Conservation (phyloP, 2,888 invertebrate species). For the Tachina grossa region DNA sequence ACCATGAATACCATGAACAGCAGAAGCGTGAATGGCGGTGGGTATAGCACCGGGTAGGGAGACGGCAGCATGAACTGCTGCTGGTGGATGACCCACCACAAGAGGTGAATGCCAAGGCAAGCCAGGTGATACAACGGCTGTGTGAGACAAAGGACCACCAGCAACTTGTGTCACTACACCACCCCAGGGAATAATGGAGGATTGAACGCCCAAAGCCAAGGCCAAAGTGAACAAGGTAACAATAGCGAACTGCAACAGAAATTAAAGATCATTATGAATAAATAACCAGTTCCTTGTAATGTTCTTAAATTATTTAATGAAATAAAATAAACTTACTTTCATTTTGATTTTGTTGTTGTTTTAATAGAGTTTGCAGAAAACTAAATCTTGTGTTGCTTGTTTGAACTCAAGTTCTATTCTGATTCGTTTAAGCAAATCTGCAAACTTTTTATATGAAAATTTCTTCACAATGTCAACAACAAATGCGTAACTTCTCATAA, state of each 20-base stretch:
- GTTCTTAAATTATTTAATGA: no score
- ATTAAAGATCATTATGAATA: not conserved
- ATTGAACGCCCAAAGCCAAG: slow-evolving; percentile 79
- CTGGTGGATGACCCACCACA: slow-evolving; percentile 36
- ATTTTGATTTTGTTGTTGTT: slow-evolving; percentile 1
- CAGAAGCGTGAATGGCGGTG: slow-evolving; percentile 20
- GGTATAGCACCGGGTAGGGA: slow-evolving; percentile 24
- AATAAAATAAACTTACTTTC: slow-evolving; percentile 25
- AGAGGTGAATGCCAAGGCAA: slow-evolving; percentile 64
- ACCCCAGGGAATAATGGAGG: slow-evolving; percentile 77
- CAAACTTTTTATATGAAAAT: slow-evolving; percentile 64
- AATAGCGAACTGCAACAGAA: slow-evolving; percentile 76
- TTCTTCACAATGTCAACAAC: not conserved
- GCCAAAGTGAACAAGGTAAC: slow-evolving; percentile 78
- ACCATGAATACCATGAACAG: not conserved
- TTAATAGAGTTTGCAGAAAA: slow-evolving; percentile 43
- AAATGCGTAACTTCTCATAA: not conserved
- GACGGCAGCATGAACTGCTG: slow-evolving; percentile 19
- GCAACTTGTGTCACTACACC: slow-evolving; percentile 72
- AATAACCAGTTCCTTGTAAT: not conserved
- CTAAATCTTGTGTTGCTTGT: slow-evolving; percentile 55
- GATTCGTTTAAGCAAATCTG: slow-evolving; percentile 50
- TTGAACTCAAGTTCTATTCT: slow-evolving; percentile 64
- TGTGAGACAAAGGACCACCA: slow-evolving; percentile 76
- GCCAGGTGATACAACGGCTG: slow-evolving; percentile 73